Conservation (phyloP, 2,797 vertebrate species). For the Gephyroberyx darwinii region DNA sequence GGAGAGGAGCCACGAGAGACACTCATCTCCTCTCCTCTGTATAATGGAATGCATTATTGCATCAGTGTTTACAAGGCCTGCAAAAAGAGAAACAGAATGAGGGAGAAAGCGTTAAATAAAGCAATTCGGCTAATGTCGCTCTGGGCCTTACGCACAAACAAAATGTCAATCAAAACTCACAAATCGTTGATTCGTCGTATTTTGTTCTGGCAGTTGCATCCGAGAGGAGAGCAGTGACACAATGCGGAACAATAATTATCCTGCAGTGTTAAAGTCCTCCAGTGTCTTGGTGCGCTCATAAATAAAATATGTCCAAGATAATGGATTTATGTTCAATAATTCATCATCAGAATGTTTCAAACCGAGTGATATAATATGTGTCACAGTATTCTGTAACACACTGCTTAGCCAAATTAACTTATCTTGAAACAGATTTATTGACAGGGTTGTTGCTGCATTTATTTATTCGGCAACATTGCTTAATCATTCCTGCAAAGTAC, state of each 20-base stretch:
- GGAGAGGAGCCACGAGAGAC: slow-evolving; percentile 80
- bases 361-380: slow-evolving; percentile 80
- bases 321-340: slow-evolving; percentile 86
- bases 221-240: slow-evolving; percentile 76
- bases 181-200: slow-evolving; percentile 75
- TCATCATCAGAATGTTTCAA: slow-evolving; percentile 82
- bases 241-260: slow-evolving; percentile 82
- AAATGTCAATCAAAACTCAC: slow-evolving; percentile 79
- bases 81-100: slow-evolving; percentile 82
- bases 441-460: slow-evolving; percentile 69
- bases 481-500: slow-evolving; percentile 76
- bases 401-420: slow-evolving; percentile 81
- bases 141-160: slow-evolving; percentile 69
- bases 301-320: slow-evolving; percentile 85
- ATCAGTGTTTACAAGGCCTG: slow-evolving; percentile 86
- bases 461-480: slow-evolving; percentile 78
- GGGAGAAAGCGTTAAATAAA: slow-evolving; percentile 80
- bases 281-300: slow-evolving; percentile 81
- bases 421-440: slow-evolving; percentile 83
- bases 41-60: slow-evolving; percentile 85
- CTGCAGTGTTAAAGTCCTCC: slow-evolving; percentile 78
- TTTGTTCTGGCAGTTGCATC: slow-evolving; percentile 72
- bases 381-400: slow-evolving; percentile 76
- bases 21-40: slow-evolving; percentile 70
- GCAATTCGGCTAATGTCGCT: slow-evolving; percentile 80